phyloP scores from a whole-genome alignment of 1,140 invertebrate genomes.

The Trypoxylus dichotomus region DNA sequence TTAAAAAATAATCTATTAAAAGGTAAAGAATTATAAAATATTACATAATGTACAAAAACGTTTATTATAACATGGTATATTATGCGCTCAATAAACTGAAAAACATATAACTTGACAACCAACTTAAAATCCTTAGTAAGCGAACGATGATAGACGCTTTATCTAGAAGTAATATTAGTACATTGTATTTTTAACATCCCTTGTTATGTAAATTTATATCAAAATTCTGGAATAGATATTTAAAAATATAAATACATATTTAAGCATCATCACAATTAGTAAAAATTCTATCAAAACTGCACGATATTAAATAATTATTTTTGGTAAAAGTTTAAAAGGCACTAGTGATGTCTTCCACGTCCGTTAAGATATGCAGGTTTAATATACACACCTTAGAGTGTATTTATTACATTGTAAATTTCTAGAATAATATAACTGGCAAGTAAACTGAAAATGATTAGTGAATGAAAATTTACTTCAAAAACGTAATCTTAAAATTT shows the following conservation, averaged over 20 bases:
- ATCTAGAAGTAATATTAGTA: too few relatives aligned
- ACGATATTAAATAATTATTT: background rate
- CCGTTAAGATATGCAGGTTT: background rate
- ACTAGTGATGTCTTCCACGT: background rate
- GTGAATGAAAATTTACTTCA: background rate
- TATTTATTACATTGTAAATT: background rate
- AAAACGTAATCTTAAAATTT: background rate
- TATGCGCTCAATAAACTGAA: background rate
- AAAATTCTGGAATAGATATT: background rate
- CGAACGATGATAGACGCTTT: too few relatives aligned
- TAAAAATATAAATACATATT: background rate
- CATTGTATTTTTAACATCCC: too few relatives aligned
- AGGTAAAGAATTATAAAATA: conserved; percentile 15
- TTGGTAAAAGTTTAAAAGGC: background rate
- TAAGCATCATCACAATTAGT: background rate
- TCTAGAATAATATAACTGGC: background rate
- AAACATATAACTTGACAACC: too few relatives aligned
- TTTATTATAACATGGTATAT: conserved; percentile 21
- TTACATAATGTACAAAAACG: conserved; percentile 18
- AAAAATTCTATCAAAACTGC: conserved; percentile 26
- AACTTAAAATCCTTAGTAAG: too few relatives aligned
- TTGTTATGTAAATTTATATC: background rate
- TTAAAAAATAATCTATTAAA: conserved; percentile 3
- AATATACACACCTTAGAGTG: background rate
- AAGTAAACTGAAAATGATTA: background rate